Evolutionary conservation across 1,140 invertebrate species (phyloP).

Genomic region (Aphis craccivora): DNA sequence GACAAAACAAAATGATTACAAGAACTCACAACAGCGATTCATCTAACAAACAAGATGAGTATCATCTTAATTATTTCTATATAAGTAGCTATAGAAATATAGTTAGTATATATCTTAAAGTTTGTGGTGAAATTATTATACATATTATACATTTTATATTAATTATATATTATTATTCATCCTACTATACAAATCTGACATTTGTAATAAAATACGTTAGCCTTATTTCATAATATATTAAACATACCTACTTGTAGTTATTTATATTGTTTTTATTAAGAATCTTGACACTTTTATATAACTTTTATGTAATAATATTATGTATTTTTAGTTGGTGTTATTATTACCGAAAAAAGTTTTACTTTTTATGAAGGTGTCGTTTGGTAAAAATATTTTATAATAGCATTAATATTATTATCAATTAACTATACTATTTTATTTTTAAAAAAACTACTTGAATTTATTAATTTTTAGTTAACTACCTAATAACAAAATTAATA

Average conservation of each 20-base stretch:
- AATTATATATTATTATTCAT: neutral
- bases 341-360: neutral
- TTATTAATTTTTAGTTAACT: neutral
- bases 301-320: neutral
- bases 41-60: neutral
- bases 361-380: neutral
- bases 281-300: neutral
- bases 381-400: neutral
- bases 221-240: neutral
- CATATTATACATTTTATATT: too few relatives aligned
- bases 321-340: neutral
- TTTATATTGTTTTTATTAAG: constrained; percentile 27
- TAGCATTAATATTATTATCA: neutral
- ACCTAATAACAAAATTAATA: neutral
- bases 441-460: neutral
- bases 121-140: neutral
- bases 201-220: neutral
- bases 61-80: neutral
- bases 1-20: neutral
- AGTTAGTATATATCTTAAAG: neutral
- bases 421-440: neutral
- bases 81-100: neutral
- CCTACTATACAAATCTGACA: neutral
- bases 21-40: neutral
- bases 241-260: neutral